Evolutionary conservation across 2,888 invertebrate species (phyloP), one percentile per base, ranked within the genome.

Genomic region (Apoderus coryli): DNA sequence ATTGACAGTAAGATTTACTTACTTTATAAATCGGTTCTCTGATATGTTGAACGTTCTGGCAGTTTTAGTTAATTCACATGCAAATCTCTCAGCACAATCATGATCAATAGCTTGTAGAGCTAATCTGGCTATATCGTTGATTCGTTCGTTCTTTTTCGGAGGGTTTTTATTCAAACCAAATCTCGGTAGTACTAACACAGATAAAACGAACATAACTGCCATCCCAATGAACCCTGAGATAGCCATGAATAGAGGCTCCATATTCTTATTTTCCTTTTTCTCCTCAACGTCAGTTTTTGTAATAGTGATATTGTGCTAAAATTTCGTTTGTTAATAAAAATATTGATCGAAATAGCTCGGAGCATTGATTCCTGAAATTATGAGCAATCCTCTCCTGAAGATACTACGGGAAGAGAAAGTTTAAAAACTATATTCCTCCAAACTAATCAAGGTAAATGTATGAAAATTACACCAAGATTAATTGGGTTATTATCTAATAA

Each of bases 191-290:
- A 67, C 54, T 4, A 67, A 41, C 25, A 64, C 56, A 1, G 65
- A 63, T 30, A 65, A 46, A 35, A 64, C 60, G 40, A 66, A 64
- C 50, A 67, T 56, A 10, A 67, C 52, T 1, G 67, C 64, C 59
- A 67, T 62, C 7, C 65, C 65, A 28, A 67, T 54, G 40, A 67
- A 67, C 10, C 67, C 63, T n/a, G 66, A 65, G 39, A 67, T 61
- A 4, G 67, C 67, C 58, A 65, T 60, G 39, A 67, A 67, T 4
- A 68, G 49, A 10, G 67, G 67, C 44, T 65, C 64, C 24, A 64
- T 43, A 4, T 54, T 44, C 39, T 61, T 59, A 16, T 36, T 34
- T 2, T 16, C 24, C 31, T 51, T 50, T 33, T 52, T 51, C 15
- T 52, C 48, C 3, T 44, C 42, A 22, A 44, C 47, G 32, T 44